Evolutionary conservation across 92 coral and sea anemone species (phyloP), one percentile per base, ranked within the genome.

Genomic region (Ricordea florida): DNA sequence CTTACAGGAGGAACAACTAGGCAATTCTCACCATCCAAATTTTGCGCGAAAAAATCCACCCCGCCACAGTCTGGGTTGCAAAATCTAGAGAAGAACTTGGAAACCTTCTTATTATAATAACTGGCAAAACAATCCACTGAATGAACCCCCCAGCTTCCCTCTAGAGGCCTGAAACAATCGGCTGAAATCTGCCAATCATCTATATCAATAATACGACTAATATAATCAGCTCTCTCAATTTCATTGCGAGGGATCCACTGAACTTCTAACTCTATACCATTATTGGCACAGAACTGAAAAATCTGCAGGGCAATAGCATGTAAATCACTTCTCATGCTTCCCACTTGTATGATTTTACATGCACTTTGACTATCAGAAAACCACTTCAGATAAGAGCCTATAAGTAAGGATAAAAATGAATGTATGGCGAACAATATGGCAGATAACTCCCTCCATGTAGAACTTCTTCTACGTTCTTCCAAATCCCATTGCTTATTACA

Each of bases 141-240:
- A 23, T 66, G 83, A 14, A 66, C 30, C 41, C 87, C 80, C 78
- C 83, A 73, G 43, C 64, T 35, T 16, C 24, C 30, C 9, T 82
- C 76, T 33, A 80, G 35, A 31, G 48, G 16, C 42, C 1, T 13
- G 48, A 76, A 76, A 13, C 64, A 63, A 22, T 29, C 64, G 24
- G 50, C 79, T 18, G 79, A 57, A 38, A 80, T 80, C 20, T 80
- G 86, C 80, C 80, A 80, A 71, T 80, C 86, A 29, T 80, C 86
- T 3, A 68, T 22, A 21, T 69, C 62, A 59, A 70, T 80, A 5
- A 80, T 27, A 17, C 86, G 80, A 48, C 80, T 80, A 16, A 80
- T 60, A 28, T 57, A 80, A 59, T 80, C 66, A 6, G 73, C 86
- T 34, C 59, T 34, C 18, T 33, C 41, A 38, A 67, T 79, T 41